phyloP scores from a whole-genome alignment of 2,888 invertebrate genomes.

The Villa cingulata region DNA sequence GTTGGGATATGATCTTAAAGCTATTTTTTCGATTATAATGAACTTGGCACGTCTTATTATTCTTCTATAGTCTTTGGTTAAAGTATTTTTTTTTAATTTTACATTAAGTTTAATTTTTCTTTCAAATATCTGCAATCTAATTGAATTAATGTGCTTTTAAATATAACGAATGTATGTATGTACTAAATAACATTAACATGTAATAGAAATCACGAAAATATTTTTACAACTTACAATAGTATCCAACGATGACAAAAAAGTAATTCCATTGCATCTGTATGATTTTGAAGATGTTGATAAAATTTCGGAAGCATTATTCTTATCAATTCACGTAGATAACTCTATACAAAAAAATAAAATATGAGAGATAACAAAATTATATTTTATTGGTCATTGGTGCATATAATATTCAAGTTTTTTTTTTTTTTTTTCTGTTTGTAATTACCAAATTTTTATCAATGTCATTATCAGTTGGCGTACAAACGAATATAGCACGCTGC shows the following conservation, averaged over 20 bases:
- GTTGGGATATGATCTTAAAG: too few species aligned
- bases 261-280: slow-evolving; percentile 77
- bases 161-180: too few species aligned
- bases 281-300: slow-evolving; percentile 67
- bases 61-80: too few species aligned
- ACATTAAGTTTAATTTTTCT: too few species aligned
- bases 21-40: too few species aligned
- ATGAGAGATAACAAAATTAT: neutral
- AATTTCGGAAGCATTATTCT: slow-evolving; percentile 84
- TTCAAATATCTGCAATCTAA: too few species aligned
- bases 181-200: too few species aligned
- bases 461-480: slow-evolving; percentile 85
- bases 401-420: too few species aligned
- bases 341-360: slow-evolving; percentile 35
- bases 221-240: slow-evolving; percentile 50
- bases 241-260: slow-evolving; percentile 94
- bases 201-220: neutral
- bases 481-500: slow-evolving; percentile 88
- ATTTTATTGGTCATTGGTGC: neutral
- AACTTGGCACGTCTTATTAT: too few species aligned
- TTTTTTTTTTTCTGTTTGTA: too few species aligned
- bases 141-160: too few species aligned
- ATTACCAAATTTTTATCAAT: slow-evolving; percentile 82
- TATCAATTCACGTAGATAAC: slow-evolving; percentile 74
- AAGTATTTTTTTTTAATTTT: too few species aligned